Percentiles rank a stretch among this genome's conserved stretches.
These are phyloP conservation scores for Gastrophysa polygoni DNA, from an alignment of 2,888 invertebrate species.

Conservation along the genomic window DNA sequence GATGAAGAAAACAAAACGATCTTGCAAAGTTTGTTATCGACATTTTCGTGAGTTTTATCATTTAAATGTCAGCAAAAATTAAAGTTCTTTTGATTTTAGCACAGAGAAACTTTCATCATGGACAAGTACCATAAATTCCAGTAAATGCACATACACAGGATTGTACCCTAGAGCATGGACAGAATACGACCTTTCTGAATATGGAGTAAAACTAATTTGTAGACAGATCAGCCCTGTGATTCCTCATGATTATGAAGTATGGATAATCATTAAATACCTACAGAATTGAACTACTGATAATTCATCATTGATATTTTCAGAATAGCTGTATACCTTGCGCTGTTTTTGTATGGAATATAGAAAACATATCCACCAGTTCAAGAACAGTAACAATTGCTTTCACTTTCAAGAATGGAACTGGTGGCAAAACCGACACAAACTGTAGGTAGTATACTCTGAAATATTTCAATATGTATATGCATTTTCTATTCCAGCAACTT, in stretches of 20 bases:
- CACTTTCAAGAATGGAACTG: slow-evolving; percentile 88
- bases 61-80: neutral
- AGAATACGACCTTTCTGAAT: slow-evolving; percentile 81
- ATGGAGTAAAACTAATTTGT: slow-evolving; percentile 78
- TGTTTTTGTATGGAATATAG: slow-evolving; percentile 84
- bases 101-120: slow-evolving; percentile 43
- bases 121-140: slow-evolving; percentile 43
- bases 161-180: slow-evolving; percentile 94
- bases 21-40: slow-evolving; percentile 80
- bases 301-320: no score
- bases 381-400: slow-evolving; percentile 84
- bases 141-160: slow-evolving; percentile 69
- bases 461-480: no score
- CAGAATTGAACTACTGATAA: no score
- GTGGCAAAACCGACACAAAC: slow-evolving; percentile 61
- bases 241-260: slow-evolving; percentile 89
- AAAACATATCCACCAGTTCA: slow-evolving; percentile 73
- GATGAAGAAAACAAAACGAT: slow-evolving; percentile 70
- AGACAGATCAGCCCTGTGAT: slow-evolving; percentile 92
- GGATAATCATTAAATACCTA: no score
- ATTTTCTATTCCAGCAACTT: slow-evolving; percentile 58
- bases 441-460: slow-evolving; percentile 47
- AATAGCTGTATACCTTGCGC: slow-evolving; percentile 88
- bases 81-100: slow-evolving; percentile 34
- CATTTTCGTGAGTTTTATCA: slow-evolving; percentile 69